phyloP scores from a whole-genome alignment of 2,113 vertebrate genomes.

The Pedetes capensis region DNA sequence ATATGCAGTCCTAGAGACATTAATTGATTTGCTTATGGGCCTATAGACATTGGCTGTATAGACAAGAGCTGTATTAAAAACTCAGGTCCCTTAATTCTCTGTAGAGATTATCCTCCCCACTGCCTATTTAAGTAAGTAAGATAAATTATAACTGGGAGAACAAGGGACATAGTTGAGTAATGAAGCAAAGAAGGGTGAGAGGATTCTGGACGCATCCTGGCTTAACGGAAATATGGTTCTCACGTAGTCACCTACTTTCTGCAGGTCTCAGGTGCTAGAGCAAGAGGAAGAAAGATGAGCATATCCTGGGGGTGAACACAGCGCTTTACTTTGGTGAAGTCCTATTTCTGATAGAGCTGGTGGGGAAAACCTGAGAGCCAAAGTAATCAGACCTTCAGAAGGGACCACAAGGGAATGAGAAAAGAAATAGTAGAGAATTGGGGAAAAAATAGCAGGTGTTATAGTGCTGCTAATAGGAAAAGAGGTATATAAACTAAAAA shows the following conservation, averaged over 20 bases:
- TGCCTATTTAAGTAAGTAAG: background rate
- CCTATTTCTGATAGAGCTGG: background rate
- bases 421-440: background rate
- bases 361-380: background rate
- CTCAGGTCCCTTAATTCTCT: background rate
- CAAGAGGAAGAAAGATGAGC: background rate
- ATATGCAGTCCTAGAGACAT: background rate
- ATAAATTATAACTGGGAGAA: background rate
- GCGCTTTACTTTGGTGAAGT: background rate
- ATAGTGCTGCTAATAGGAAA: background rate
- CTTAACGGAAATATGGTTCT: background rate
- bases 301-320: background rate
- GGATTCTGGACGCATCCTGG: background rate
- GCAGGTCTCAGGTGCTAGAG: background rate
- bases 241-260: background rate
- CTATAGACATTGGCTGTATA: background rate
- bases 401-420: background rate
- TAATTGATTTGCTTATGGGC: background rate
- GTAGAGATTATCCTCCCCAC: background rate
- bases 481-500: background rate
- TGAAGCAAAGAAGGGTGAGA: background rate
- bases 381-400: background rate
- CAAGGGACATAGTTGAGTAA: background rate
- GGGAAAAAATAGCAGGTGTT: no score
- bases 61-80: slow-evolving; percentile 13